Evolutionary conservation across 1,140 invertebrate genomes (phyloP), one percentile per base, ranked within the genome.

Genomic region (Brachionus angularis): DNA sequence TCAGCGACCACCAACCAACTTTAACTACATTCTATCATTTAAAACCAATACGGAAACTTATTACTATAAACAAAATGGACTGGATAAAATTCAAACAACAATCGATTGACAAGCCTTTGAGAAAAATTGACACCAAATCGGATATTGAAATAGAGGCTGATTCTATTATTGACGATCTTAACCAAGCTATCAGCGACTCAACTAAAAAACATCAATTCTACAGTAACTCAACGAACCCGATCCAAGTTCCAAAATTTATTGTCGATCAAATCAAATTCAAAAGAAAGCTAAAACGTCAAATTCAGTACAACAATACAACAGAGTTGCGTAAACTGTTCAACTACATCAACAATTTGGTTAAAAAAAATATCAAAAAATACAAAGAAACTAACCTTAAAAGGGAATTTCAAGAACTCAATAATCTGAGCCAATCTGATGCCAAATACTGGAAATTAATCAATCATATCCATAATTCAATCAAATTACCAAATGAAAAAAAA

Each of bases 261-360:
- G 7, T 53, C 4, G 31, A 53, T 14, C 50, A 31, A 5, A 53
- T 53, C n/a, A 53, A 53, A 53, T 27, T 29, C 7, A 53, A 53
- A 31, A 27, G 50, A 53, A 53, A 53, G 31, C 5, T 53, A 10
- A 53, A 29, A 16, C 10, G 50, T 25, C 8, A 31, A 29, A 12
- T 29, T 5, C 23, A 52, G 31, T 31, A 36, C 1, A 31, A 23
- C n/a, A 21, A 34, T 21, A 55, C 18, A 18, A 29, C 52, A 34
- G 52, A n/a, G 4, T 18, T 36, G 31, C 34, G 36, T 36, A 55
- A 55, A 55, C 23, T 55, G 23, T 55, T 55, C 34, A 55, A 34
- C 25, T 53, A 29, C 5, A 10, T 55, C 4, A 33, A 55, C 34
- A n/a, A 21, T 36, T 36, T 5, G 7, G 4, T 55, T 8, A 55